These are phyloP conservation scores for Holocentrus rufus DNA, from an alignment of 2,797 vertebrate genomes.

Conservation along the genomic window DNA sequence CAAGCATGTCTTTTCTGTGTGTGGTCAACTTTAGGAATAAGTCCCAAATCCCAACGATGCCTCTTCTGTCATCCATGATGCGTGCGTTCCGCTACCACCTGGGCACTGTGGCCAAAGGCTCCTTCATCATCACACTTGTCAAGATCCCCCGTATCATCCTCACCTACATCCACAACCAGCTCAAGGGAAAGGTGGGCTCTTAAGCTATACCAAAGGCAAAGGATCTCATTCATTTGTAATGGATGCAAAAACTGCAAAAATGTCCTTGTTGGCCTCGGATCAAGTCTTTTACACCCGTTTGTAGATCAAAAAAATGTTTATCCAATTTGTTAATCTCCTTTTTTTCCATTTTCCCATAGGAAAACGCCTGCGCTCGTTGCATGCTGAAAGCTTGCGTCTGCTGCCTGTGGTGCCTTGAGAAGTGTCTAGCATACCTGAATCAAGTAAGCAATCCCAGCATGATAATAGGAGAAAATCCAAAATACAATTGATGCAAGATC, in stretches of 20 bases:
- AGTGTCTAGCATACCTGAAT: conserved; percentile 96
- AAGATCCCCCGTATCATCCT: conserved; percentile 97
- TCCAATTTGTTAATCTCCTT: neutral
- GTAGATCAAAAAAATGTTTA: no score
- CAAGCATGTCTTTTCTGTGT: neutral
- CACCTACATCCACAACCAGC: conserved; percentile 93
- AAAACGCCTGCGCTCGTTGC: conserved; percentile 95
- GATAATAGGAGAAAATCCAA: neutral
- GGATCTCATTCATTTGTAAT: neutral
- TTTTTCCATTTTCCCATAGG: conserved; percentile 74
- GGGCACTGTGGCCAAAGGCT: conserved; percentile 96
- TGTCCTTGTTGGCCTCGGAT: neutral
- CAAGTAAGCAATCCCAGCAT: conserved; percentile 81
- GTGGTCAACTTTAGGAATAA: conserved; percentile 86
- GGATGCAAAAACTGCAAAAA: neutral
- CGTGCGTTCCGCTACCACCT: conserved; percentile 92
- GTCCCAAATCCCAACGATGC: conserved; percentile 87
- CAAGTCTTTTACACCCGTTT: neutral
- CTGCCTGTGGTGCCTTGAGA: conserved; percentile 98
- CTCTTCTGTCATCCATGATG: conserved; percentile 88
- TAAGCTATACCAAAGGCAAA: neutral
- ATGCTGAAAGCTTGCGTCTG: conserved; percentile 96
- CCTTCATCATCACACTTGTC: conserved; percentile 98
- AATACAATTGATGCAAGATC: neutral
- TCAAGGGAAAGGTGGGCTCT: conserved; percentile 93